Percentiles rank a stretch among this genome's conserved stretches.
Conservation (phyloP, 2,113 vertebrate species). For the Potamarius usumacintae region DNA sequence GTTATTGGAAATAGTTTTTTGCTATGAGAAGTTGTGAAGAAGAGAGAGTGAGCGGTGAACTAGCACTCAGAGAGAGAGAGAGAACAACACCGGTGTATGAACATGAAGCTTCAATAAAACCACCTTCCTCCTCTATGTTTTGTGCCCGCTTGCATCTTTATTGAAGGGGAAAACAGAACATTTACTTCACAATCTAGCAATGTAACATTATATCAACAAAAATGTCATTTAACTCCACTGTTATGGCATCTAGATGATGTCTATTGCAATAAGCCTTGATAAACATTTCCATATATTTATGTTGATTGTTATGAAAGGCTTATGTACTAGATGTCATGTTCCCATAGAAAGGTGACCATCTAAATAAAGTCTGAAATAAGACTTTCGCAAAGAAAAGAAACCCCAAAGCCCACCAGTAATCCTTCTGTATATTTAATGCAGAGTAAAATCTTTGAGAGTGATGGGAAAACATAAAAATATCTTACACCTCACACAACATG, state of each 20-base stretch:
- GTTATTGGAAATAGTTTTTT: too few relatives aligned
- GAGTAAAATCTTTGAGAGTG: neutral
- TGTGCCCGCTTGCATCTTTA: too few relatives aligned
- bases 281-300: neutral
- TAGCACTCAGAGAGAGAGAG: too few relatives aligned
- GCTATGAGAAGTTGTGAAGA: too few relatives aligned
- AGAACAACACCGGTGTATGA: too few relatives aligned
- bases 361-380: neutral
- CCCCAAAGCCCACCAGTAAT: neutral
- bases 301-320: neutral
- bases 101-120: too few relatives aligned
- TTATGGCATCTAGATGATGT: neutral
- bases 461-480: neutral
- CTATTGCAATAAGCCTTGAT: neutral
- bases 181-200: too few relatives aligned
- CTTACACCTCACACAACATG: neutral
- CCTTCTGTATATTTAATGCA: neutral
- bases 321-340: neutral
- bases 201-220: neutral
- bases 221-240: neutral
- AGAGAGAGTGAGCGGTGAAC: too few relatives aligned
- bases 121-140: too few relatives aligned
- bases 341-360: neutral
- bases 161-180: too few relatives aligned
- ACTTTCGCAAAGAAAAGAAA: too few relatives aligned